Conservation (phyloP, 2,797 vertebrate genomes). For the Podarcis lilfordi region DNA sequence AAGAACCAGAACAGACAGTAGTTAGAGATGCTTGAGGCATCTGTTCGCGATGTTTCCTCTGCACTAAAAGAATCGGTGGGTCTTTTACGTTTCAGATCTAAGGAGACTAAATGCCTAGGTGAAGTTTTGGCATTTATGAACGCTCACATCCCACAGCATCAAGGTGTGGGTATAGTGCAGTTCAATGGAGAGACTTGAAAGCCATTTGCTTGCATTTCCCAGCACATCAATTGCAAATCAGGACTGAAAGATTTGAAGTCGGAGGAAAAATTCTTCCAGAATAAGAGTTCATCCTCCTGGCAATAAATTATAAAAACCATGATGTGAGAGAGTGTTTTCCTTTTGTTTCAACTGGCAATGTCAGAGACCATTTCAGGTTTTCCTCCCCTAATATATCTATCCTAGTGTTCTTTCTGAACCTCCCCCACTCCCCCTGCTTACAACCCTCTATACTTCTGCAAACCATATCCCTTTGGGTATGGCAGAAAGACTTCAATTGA, state of each 20-base stretch:
- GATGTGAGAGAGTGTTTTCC: neutral
- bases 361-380: neutral
- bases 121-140: slow-evolving; percentile 12
- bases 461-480: neutral
- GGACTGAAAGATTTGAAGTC: neutral
- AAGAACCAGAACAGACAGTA: neutral
- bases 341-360: neutral
- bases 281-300: neutral
- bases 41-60: neutral
- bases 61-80: neutral
- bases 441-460: neutral
- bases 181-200: slow-evolving; percentile 4
- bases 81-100: slow-evolving; percentile 11
- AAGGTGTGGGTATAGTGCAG: neutral
- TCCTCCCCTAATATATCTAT: neutral
- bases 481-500: neutral
- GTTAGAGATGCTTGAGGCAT: neutral
- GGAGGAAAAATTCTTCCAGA: neutral
- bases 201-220: neutral
- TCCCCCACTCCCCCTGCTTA: neutral
- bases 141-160: neutral
- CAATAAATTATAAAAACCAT: neutral
- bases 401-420: neutral
- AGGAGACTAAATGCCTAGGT: slow-evolving; percentile 15
- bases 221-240: neutral